These are phyloP conservation scores for Catalaphyllia jardinei DNA, from an alignment of 64 coral and sea anemone species.

Conservation along the genomic window DNA sequence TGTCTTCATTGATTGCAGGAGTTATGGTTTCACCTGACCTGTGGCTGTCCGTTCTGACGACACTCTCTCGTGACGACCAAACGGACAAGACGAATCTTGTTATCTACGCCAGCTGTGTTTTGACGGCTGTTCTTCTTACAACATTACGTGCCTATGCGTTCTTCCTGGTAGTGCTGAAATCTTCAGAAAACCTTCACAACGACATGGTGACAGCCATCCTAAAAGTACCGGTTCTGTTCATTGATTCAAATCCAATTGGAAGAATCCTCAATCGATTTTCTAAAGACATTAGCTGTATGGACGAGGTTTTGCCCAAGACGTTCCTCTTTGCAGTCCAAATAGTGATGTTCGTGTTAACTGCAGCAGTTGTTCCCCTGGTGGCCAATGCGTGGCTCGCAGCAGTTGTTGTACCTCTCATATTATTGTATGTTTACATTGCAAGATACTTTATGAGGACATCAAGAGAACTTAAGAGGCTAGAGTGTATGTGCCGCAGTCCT, in stretches of 20 bases:
- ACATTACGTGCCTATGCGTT: constrained; percentile 4
- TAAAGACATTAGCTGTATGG: constrained; percentile 62
- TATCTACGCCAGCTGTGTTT: constrained; percentile 41
- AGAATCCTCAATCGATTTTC: constrained; percentile 78
- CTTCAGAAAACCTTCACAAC: constrained; percentile 67
- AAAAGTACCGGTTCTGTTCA: constrained; percentile 58
- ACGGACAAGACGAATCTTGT: constrained; percentile 5
- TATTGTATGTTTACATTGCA: constrained; percentile 17
- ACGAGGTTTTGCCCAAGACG: constrained; percentile 53
- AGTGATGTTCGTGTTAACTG: constrained; percentile 52
- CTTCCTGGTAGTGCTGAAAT: constrained; percentile 22
- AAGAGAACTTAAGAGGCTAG: constrained; percentile 60
- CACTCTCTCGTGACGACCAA: constrained; percentile 1
- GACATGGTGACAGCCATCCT: constrained; percentile 52
- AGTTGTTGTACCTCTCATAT: constrained; percentile 36
- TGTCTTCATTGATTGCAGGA: constrained; percentile 10
- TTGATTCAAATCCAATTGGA: constrained; percentile 63
- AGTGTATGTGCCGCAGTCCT: constrained; percentile 52
- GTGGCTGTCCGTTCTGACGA: constrained; percentile 54
- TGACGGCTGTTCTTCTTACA: constrained; percentile 14
- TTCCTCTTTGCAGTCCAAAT: constrained; percentile 35
- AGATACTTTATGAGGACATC: constrained; percentile 43
- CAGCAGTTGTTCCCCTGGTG: constrained; percentile 14
- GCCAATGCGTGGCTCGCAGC: constrained; percentile 54
- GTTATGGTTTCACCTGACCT: constrained; percentile 36